phyloP scores from a whole-genome alignment of 2,888 invertebrate species.

The Scaptomyza cyrtandrae region DNA sequence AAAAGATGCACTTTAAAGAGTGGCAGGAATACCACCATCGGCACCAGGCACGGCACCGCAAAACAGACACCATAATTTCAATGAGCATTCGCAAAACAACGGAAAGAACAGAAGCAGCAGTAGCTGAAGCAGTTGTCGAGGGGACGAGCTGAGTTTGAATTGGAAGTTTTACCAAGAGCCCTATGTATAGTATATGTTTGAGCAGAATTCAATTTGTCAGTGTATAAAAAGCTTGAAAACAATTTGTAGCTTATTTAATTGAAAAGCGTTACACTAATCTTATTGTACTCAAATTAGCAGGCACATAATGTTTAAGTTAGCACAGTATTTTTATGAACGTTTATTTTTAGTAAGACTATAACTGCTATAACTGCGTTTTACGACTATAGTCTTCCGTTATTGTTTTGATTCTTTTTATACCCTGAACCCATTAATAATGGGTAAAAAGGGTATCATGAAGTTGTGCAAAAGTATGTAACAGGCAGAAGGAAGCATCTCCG shows the following conservation, averaged over 20 bases:
- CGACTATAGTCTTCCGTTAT: conserved; percentile 11
- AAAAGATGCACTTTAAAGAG: conserved; percentile 81
- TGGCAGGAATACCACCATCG: conserved; percentile 74
- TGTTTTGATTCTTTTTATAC: conserved; percentile 5
- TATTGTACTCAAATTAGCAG: not conserved
- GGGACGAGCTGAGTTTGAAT: not conserved
- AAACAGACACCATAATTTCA: conserved; percentile 56
- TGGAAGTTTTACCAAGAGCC: conserved; percentile 40
- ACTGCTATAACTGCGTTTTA: conserved; percentile 21
- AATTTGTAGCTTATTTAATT: conserved; percentile 59
- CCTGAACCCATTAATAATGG: too few relatives aligned
- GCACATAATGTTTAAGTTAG: not conserved
- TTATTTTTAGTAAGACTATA: conserved; percentile 5
- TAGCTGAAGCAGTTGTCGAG: not conserved
- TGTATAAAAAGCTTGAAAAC: conserved; percentile 45
- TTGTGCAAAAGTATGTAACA: too few relatives aligned
- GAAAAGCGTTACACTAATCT: conserved; percentile 40
- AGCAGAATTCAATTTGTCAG: conserved; percentile 19
- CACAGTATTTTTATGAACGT: not conserved
- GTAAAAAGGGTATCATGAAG: too few relatives aligned
- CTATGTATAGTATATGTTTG: conserved; percentile 17
- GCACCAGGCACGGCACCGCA: conserved; percentile 38
- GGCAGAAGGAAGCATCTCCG: too few relatives aligned
- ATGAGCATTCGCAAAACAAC: conserved; percentile 65
- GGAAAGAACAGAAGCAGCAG: conserved; percentile 23